phyloP scores from a whole-genome alignment of 92 coral and sea anemone genomes.

The Parazoanthus atlanticus region DNA sequence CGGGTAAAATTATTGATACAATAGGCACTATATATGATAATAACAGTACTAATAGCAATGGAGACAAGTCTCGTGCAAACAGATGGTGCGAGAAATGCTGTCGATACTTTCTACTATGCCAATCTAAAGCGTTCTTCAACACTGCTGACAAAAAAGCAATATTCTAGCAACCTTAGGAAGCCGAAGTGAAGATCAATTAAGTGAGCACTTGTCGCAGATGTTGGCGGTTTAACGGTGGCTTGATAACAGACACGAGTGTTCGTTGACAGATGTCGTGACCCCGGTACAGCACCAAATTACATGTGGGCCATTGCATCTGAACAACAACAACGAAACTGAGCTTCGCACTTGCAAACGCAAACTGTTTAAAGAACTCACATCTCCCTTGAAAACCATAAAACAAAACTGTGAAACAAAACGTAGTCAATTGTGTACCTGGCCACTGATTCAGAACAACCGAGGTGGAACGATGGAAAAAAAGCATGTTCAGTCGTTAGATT shows the following conservation, averaged over 20 bases:
- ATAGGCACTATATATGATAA: background rate
- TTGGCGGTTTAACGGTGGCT: background rate
- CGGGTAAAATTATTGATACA: background rate
- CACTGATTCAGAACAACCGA: background rate
- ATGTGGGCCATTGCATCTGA: background rate
- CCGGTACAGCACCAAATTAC: background rate
- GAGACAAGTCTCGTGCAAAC: background rate
- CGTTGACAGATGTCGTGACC: background rate
- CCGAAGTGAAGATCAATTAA: background rate
- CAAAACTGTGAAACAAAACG: background rate
- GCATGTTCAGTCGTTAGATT: background rate
- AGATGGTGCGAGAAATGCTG: background rate
- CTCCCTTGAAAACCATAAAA: too few relatives aligned
- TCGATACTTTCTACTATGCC: background rate
- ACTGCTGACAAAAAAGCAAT: background rate
- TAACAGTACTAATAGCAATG: background rate
- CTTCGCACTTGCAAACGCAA: background rate
- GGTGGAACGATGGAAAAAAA: background rate
- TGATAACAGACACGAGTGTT: background rate
- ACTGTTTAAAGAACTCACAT: background rate
- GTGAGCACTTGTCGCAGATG: conserved; percentile 8
- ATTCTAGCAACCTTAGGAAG: background rate
- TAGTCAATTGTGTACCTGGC: background rate
- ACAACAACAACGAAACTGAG: background rate
- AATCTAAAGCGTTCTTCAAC: background rate